phyloP scores from a whole-genome alignment of 2,113 vertebrate species.

The Fukomys damarensis region DNA sequence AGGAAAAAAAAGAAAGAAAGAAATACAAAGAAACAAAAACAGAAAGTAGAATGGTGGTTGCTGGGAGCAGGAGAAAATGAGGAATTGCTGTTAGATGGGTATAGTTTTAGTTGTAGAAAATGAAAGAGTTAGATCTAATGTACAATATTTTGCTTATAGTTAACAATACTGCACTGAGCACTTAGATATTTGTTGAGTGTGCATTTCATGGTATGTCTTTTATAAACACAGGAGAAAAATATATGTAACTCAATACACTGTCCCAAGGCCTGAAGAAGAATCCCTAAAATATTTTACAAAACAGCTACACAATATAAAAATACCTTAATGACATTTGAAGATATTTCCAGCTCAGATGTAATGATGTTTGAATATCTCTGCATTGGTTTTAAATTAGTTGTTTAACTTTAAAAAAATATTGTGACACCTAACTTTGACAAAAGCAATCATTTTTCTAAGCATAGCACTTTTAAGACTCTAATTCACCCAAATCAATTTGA shows the following conservation, averaged over 20 bases:
- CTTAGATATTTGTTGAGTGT: background rate
- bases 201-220: background rate
- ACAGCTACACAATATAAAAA: background rate
- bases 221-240: background rate
- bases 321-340: background rate
- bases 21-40: background rate
- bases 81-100: background rate
- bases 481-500: slow-evolving; percentile 51
- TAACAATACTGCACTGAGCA: background rate
- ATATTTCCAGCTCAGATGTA: background rate
- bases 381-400: background rate
- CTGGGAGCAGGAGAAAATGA: background rate
- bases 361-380: background rate
- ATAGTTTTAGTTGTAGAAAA: background rate
- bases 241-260: background rate
- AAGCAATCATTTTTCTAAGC: slow-evolving; percentile 54
- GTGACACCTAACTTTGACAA: background rate
- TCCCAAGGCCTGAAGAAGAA: background rate
- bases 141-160: background rate
- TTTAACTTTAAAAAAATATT: background rate
- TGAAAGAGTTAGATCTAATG: background rate
- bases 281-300: background rate
- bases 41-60: background rate
- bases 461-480: slow-evolving; percentile 41
- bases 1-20: too few relatives aligned